These are phyloP conservation scores for Tricholauxania praeusta DNA, from an alignment of 2,888 invertebrate species.

Conservation along the genomic window DNA sequence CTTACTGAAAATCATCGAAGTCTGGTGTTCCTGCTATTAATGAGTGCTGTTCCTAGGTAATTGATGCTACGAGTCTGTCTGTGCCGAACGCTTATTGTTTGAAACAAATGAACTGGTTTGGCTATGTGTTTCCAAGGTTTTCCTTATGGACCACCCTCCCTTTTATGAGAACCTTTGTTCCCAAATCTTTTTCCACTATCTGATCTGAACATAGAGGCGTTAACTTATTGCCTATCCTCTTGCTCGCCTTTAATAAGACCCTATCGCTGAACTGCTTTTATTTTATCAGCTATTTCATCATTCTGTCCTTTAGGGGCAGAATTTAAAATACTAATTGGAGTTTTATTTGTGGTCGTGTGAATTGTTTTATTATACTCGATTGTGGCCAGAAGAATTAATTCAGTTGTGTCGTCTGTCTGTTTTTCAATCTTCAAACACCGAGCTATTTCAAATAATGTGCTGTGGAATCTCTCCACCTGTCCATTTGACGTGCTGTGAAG, in stretches of 20 bases:
- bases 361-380: constrained; percentile 39
- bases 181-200: constrained; percentile 38
- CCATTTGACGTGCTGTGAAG: constrained; percentile 40
- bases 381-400: constrained; percentile 36
- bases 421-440: constrained; percentile 37
- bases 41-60: not conserved
- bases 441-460: constrained; percentile 33
- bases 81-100: not conserved
- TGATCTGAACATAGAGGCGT: constrained; percentile 35
- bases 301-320: constrained; percentile 20
- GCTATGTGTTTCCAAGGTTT: constrained; percentile 9
- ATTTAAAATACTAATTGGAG: constrained; percentile 33
- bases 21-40: not conserved
- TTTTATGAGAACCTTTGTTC: constrained; percentile 40
- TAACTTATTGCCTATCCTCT: constrained; percentile 38
- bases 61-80: not conserved
- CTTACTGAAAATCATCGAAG: not conserved
- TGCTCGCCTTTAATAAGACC: constrained; percentile 38
- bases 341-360: constrained; percentile 37
- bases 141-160: constrained; percentile 10
- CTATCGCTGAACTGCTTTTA: constrained; percentile 33
- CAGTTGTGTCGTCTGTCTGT: constrained; percentile 33
- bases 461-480: constrained; percentile 40
- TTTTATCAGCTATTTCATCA: constrained; percentile 25
- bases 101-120: not conserved